Conservation (phyloP, 2,888 invertebrate species). For the Apantesis nais region DNA sequence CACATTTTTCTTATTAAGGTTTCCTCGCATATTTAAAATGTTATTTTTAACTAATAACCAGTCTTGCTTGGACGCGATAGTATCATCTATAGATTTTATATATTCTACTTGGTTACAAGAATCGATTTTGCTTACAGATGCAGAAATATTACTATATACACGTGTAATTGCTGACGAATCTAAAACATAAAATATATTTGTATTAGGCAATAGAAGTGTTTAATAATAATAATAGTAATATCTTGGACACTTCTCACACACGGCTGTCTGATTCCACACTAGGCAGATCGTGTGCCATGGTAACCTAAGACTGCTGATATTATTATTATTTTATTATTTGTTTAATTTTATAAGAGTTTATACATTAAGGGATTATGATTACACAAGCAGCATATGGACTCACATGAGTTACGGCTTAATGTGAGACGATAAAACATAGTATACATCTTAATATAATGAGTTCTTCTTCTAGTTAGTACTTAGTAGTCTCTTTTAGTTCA, state of each 20-base stretch:
- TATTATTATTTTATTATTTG: no score
- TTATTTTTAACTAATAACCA: conserved; percentile 76
- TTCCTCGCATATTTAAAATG: conserved; percentile 67
- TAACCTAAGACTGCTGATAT: no score
- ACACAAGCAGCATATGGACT: conserved; percentile 20
- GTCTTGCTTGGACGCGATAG: conserved; percentile 50
- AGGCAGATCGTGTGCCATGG: no score
- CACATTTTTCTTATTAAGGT: conserved; percentile 80
- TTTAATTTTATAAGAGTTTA: neutral
- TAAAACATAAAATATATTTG: conserved; percentile 27
- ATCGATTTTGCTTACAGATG: conserved; percentile 19
- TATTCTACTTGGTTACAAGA: conserved; percentile 63
- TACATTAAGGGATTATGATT: neutral
- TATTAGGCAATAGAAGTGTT: neutral
- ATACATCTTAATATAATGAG: conserved; percentile 38
- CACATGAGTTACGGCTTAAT: conserved; percentile 39
- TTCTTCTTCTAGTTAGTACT: no score
- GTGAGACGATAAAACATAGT: conserved; percentile 42
- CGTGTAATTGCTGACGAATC: conserved; percentile 41
- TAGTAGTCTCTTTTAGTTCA: no score
- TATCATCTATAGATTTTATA: conserved; percentile 56
- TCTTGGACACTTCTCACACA: no score
- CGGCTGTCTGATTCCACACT: no score
- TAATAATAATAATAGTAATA: no score
- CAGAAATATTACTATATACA: conserved; percentile 30